Evolutionary conservation across 1,140 invertebrate species (phyloP).

Genomic region (Teleogryllus occipitalis): DNA sequence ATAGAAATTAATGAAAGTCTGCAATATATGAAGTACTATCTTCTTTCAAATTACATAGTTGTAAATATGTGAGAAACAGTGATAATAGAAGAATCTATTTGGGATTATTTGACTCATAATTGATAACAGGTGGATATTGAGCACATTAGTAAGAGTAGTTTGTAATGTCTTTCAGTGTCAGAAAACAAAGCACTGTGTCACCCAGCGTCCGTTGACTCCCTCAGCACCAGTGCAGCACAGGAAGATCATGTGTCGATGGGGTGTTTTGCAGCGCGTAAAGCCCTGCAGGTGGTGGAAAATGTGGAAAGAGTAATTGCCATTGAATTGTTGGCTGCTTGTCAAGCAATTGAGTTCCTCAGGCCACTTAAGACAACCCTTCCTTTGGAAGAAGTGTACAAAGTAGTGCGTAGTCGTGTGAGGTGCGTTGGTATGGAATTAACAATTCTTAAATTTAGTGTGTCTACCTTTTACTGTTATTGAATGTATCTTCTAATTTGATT

Average conservation of each 20-base stretch:
- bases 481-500: conserved; percentile 11
- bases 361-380: conserved; percentile 61
- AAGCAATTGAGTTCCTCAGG: conserved; percentile 65
- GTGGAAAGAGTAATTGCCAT: conserved; percentile 62
- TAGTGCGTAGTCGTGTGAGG: conserved; percentile 49
- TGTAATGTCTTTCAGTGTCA: conserved; percentile 40
- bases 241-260: conserved; percentile 75
- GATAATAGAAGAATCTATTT: too few relatives aligned
- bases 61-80: too few relatives aligned
- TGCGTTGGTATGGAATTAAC: conserved; percentile 22
- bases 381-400: conserved; percentile 56
- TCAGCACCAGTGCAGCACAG: conserved; percentile 65
- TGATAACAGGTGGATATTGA: background rate
- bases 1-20: too few relatives aligned
- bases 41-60: too few relatives aligned
- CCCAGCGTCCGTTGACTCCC: conserved; percentile 60
- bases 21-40: too few relatives aligned
- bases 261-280: conserved; percentile 61
- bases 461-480: background rate
- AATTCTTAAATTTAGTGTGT: background rate
- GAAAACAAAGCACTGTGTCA: conserved; percentile 71
- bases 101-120: too few relatives aligned
- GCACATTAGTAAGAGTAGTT: background rate
- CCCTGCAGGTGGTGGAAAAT: conserved; percentile 49
- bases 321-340: conserved; percentile 61